Percentiles rank a stretch among this genome's conserved stretches.
Evolutionary conservation across 2,888 invertebrate species (phyloP).

Genomic region (Sinopyrophorus schimmeli): DNA sequence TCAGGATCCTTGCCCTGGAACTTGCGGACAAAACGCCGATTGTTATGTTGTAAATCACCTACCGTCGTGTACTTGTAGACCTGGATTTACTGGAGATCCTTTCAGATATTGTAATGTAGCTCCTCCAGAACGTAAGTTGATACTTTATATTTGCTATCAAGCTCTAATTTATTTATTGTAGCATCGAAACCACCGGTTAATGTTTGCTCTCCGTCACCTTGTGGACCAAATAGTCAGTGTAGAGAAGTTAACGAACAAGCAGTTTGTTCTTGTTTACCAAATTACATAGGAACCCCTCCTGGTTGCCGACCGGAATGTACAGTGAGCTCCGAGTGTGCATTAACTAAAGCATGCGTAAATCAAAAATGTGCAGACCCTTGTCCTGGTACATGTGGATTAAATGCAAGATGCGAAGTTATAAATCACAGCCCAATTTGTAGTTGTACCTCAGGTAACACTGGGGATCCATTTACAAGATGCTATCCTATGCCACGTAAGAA

Average conservation of each 20-base stretch:
- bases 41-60: constrained; percentile 75
- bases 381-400: constrained; percentile 58
- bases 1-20: constrained; percentile 76
- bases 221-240: constrained; percentile 57
- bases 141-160: no score
- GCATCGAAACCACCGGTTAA: constrained; percentile 47
- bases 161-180: constrained; percentile 10
- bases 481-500: constrained; percentile 39
- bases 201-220: constrained; percentile 74
- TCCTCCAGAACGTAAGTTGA: constrained; percentile 55
- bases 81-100: constrained; percentile 77
- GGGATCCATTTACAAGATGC: constrained; percentile 66
- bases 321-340: constrained; percentile 57
- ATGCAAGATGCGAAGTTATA: constrained; percentile 59
- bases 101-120: constrained; percentile 64
- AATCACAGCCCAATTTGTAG: constrained; percentile 65
- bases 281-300: constrained; percentile 60
- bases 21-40: constrained; percentile 73
- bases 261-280: constrained; percentile 58
- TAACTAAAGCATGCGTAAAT: constrained; percentile 56
- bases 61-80: constrained; percentile 70
- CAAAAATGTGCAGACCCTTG: constrained; percentile 63
- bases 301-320: constrained; percentile 59
- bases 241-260: constrained; percentile 64
- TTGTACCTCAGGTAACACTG: constrained; percentile 66